phyloP scores from a whole-genome alignment of 2,888 invertebrate genomes.

The Meliscaeva auricollis region DNA sequence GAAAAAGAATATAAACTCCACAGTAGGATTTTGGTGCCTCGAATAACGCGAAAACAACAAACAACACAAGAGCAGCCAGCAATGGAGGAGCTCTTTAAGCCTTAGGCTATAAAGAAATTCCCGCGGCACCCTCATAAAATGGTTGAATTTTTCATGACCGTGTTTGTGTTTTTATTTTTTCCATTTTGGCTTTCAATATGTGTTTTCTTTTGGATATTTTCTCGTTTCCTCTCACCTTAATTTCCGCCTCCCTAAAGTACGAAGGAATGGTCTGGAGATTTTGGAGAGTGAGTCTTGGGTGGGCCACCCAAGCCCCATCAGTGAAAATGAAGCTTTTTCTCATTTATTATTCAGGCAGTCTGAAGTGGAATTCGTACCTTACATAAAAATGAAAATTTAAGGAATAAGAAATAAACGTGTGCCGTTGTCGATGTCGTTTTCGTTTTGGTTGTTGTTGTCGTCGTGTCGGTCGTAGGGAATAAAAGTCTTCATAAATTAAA shows the following conservation, averaged over 20 bases:
- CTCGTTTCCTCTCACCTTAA: slow-evolving; percentile 52
- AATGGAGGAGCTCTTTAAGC: slow-evolving; percentile 47
- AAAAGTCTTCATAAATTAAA: slow-evolving; percentile 34
- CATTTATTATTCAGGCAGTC: slow-evolving; percentile 73
- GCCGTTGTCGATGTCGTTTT: not conserved
- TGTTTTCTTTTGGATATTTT: slow-evolving; percentile 65
- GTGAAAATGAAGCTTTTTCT: slow-evolving; percentile 59
- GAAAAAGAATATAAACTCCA: slow-evolving; percentile 10
- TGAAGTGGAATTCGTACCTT: slow-evolving; percentile 62
- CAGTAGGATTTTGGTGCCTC: slow-evolving; percentile 12
- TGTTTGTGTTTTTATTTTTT: slow-evolving; percentile 19
- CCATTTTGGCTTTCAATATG: slow-evolving; percentile 59
- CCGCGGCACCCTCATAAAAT: slow-evolving; percentile 72
- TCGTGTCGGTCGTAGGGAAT: not conserved
- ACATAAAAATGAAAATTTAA: slow-evolving; percentile 70
- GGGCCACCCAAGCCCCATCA: slow-evolving; percentile 23
- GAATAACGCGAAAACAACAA: slow-evolving; percentile 26
- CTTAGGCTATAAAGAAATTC: slow-evolving; percentile 66
- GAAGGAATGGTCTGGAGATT: not conserved
- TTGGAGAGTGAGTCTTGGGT: slow-evolving; percentile 17
- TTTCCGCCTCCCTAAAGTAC: slow-evolving; percentile 41
- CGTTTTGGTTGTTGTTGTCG: too few species aligned
- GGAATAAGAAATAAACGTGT: slow-evolving; percentile 32
- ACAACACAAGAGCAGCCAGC: slow-evolving; percentile 13
- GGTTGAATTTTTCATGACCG: slow-evolving; percentile 74